phyloP scores from a whole-genome alignment of 2,888 invertebrate species.

The Troides oblongomaculatus region DNA sequence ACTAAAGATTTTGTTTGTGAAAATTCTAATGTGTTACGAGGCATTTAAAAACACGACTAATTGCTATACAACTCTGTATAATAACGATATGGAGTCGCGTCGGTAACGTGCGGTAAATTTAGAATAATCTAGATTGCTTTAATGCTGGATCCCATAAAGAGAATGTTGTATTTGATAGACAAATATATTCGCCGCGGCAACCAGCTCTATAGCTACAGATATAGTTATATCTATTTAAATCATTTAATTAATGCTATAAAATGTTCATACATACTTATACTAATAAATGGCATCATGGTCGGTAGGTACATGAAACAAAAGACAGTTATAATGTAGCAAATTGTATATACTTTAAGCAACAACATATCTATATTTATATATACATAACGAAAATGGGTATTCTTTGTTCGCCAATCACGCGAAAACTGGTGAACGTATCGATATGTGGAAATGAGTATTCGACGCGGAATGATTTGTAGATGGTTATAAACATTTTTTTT shows the following conservation, averaged over 20 bases:
- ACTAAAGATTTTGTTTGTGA: conserved; percentile 23
- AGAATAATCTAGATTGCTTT: conserved; percentile 45
- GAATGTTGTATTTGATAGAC: conserved; percentile 36
- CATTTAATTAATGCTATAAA: conserved; percentile 18
- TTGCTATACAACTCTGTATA: conserved; percentile 23
- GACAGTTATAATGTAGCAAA: conserved; percentile 39
- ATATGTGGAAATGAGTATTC: too few relatives aligned
- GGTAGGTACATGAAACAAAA: conserved; percentile 76
- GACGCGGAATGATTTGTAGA: too few relatives aligned
- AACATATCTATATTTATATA: conserved; percentile 7
- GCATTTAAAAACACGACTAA: conserved; percentile 1
- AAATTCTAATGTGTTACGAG: conserved; percentile 18
- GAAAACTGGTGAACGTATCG: too few relatives aligned
- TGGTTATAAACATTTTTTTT: too few relatives aligned
- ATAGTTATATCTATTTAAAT: conserved; percentile 26
- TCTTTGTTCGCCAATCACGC: too few relatives aligned
- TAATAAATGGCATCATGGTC: conserved; percentile 63
- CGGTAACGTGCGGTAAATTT: conserved; percentile 43
- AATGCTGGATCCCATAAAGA: conserved; percentile 39
- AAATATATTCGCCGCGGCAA: conserved; percentile 25
- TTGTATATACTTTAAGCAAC: conserved; percentile 38
- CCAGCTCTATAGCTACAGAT: conserved; percentile 18
- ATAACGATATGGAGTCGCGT: conserved; percentile 42
- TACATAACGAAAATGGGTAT: too few relatives aligned
- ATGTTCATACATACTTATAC: conserved; percentile 68